Evolutionary conservation across 2,797 vertebrate species (phyloP), one percentile per base, ranked within the genome.

Genomic region (Sternarchorhynchus goeldii): DNA sequence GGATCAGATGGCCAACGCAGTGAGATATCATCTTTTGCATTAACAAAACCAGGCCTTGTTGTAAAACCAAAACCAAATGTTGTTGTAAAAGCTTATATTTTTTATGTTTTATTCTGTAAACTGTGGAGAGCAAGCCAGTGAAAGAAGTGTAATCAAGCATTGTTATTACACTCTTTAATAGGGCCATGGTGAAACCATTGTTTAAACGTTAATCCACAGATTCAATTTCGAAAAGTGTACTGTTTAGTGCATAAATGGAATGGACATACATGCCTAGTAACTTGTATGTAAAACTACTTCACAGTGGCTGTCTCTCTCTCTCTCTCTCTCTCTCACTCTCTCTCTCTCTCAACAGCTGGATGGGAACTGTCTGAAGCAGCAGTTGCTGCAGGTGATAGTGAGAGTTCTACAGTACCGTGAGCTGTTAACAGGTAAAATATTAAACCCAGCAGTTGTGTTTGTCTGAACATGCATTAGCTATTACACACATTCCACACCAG

Each of bases 351-450:
- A 89, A 91, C 91, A 95, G 92, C 89, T 92, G 90, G 92, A 88
- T 83, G 88, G 85, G 56, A 86, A 79, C 73, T 93, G 84, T 64
- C 82, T 96, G 77, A 96, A 95, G 87, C 94, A 98, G 66, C 94
- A 93, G 87, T 92, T 99, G 77, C 88, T 98, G 84, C 93, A 93
- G 87, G 95, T 97, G 73, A 93, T 96, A 0, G 94, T 95, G 56
- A 95, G 94, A 18, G 90, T 97, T 62, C 95, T 96, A 89, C 96
- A 98, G 89, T 99, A 99, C 83, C 94, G 88, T 67, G 94, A 96
- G 92, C 91, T 98, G 58, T 95, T 99, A 82, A 99, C 95, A 84
- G 97, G 97, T 98, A 85, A 90, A 83, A 70, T 2, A 62, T 73
- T 76, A 59, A 60, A 36, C 41, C n/a, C 10, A 32, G 31, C 50